Evolutionary conservation across 2,888 invertebrate genomes (phyloP).

Genomic region (Bombyx huttoni): DNA sequence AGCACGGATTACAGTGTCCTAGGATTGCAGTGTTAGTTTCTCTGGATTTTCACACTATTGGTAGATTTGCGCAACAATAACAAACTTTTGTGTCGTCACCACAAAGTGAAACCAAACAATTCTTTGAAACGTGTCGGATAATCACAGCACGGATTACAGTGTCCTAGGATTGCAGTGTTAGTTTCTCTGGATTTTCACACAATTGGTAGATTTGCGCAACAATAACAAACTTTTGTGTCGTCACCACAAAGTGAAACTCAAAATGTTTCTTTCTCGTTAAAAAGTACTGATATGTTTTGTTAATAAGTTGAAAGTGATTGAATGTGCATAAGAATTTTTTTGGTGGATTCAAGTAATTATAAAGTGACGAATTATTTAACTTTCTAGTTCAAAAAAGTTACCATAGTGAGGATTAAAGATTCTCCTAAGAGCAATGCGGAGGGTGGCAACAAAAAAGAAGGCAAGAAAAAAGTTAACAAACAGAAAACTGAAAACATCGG

Average conservation of each 20-base stretch:
- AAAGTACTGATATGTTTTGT: slow-evolving; percentile 1
- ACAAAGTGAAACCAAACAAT: not conserved
- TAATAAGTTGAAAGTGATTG: not conserved
- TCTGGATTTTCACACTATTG: slow-evolving; percentile 25
- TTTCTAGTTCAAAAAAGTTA: slow-evolving; percentile 49
- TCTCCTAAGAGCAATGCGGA: slow-evolving; percentile 74
- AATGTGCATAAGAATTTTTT: not conserved
- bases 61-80: slow-evolving; percentile 11
- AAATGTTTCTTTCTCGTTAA: not conserved
- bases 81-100: slow-evolving; percentile 9
- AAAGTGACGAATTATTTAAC: slow-evolving; percentile 1
- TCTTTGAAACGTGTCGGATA: slow-evolving; percentile 19
- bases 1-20: slow-evolving; percentile 61
- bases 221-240: slow-evolving; percentile 11
- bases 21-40: slow-evolving; percentile 60
- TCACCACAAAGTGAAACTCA: not conserved
- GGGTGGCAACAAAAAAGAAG: slow-evolving; percentile 73
- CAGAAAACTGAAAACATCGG: slow-evolving; percentile 68
- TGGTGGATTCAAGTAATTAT: not conserved
- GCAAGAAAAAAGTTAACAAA: slow-evolving; percentile 74
- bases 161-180: slow-evolving; percentile 64
- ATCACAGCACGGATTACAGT: slow-evolving; percentile 58
- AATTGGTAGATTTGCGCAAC: slow-evolving; percentile 10
- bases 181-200: slow-evolving; percentile 27
- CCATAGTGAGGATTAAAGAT: slow-evolving; percentile 80